Base-by-base conservation (phyloP, 2,113 vertebrate genomes). In the Vimba vimba region DNA sequence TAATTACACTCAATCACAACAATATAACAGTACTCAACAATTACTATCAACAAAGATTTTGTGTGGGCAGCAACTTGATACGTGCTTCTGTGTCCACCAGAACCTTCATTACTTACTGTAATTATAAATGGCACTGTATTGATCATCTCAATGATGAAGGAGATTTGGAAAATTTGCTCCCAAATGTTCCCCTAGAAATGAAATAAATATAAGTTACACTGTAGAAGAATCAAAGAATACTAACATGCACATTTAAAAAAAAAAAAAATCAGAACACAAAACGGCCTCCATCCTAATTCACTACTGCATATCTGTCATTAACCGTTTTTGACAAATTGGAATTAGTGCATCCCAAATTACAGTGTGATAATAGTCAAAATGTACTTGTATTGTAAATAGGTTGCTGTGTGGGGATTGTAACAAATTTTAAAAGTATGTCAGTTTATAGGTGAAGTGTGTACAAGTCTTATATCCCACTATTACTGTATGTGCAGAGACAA, bases 91-190 rank as follows among this genome's bases (percentile, higher is more conserved):
- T 50, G 23, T 80, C 30, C 55, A 62, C 21, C 13, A 27, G 55
- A 79, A 47, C 19, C 36, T 47, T 62, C 15, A 27, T 43, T 33
- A 93, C 97, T 94, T 90, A 99, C 98, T 57, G 98, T 99, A 92
- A 98, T 96, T 91, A 99, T 98, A 89, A 99, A 99, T 7, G 98
- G 98, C 90, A 98, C 97, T 0, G 98, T 97, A 94, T 97, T 99
- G 93, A 98, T 98, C 98, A 99, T 99, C 95, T 99, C 98, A 89
- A 99, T 94, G 91, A 99, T 66, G 91, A 99, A 99, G 39, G 97
- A 96, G 79, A 99, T 94, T 36, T 96, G 96, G 88, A 99, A 96
- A 85, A 99, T 96, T 94, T 99, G 98, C 86, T 99, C 98, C 95
- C 97, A 99, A 93, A 99, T 97, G 93, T 99, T 99, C 69, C 98